phyloP scores from a whole-genome alignment of 2,888 invertebrate genomes.

The Ferdinandea cuprea region DNA sequence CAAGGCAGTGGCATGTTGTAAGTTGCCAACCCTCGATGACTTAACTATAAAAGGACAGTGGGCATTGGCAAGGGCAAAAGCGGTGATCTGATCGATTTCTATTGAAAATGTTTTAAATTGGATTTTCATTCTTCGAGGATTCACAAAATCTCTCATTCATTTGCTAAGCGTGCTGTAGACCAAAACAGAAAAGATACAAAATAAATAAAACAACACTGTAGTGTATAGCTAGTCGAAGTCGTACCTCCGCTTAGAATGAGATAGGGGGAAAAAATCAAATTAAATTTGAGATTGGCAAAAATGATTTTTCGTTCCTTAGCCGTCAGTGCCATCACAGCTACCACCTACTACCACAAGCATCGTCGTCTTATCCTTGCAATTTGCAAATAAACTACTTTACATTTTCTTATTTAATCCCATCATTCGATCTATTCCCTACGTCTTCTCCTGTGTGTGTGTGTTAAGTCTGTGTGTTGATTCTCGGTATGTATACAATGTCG shows the following conservation, averaged over 20 bases:
- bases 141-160: conserved; percentile 51
- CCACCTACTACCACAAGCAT: conserved; percentile 46
- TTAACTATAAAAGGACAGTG: conserved; percentile 22
- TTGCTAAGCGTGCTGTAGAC: conserved; percentile 30
- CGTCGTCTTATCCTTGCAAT: conserved; percentile 73
- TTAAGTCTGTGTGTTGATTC: conserved; percentile 21
- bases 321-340: conserved; percentile 47
- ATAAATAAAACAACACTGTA: conserved; percentile 68
- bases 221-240: conserved; percentile 1
- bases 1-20: conserved; percentile 25
- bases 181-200: conserved; percentile 29
- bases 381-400: conserved; percentile 75
- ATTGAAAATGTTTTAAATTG: conserved; percentile 63
- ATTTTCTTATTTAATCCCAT: conserved; percentile 75
- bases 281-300: conserved; percentile 73
- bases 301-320: conserved; percentile 71
- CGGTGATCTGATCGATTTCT: conserved; percentile 49
- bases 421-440: conserved; percentile 70
- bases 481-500: conserved; percentile 29
- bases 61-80: no score
- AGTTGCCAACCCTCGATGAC: not conserved
- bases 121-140: conserved; percentile 56
- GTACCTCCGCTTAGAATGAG: not conserved
- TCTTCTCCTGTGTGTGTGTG: conserved; percentile 23
- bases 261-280: conserved; percentile 62